Evolutionary conservation across 2,888 invertebrate species (phyloP), one percentile per base, ranked within the genome.

Genomic region (Mamestra brassicae): DNA sequence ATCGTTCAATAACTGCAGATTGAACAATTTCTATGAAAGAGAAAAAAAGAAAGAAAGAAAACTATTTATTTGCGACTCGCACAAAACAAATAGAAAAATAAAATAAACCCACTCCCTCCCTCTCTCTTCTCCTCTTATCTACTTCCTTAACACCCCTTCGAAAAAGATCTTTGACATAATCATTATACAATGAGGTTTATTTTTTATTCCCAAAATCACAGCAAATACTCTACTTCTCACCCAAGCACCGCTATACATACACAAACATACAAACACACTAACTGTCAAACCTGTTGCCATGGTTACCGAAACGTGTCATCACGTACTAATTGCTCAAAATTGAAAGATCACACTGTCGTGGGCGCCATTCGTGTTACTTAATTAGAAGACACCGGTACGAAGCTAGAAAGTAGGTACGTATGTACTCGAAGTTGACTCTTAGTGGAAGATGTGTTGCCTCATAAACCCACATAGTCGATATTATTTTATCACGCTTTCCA

Each of bases 281-380:
- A 54, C 58, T 36, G 63, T 66, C 52, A 54, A 60, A 54, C 38
- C 42, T 13, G 68, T 69, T 26, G 7, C 74, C 38, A 60, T 63
- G 58, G 79, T 42, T 26, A 83, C 83, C 45, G 34, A 78, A 60
- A 63, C 60, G 11, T 63, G 83, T 15, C 80, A 82, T 70, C 70
- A 68, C 58, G 60, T 70, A 81, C 72, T 83, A 83, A 84, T 84
- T 83, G 77, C 42, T 74, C 15, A 34, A 60, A 78, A 83, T 84
- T 84, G 77, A 62, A 66, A 77, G 68, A 73, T 61, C 68, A 74
- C 60, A 55, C 58, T 60, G 42, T 71, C 64, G 65, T 73, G 71
- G 61, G 17, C 67, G 50, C 61, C 60, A 69, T 71, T 65, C 47
- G 71, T 66, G 54, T 60, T 10, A 63, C 64, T 62, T 83, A 83